Base-by-base conservation (phyloP, 2,888 invertebrate species). In the Hydroisotoma schaefferi region DNA sequence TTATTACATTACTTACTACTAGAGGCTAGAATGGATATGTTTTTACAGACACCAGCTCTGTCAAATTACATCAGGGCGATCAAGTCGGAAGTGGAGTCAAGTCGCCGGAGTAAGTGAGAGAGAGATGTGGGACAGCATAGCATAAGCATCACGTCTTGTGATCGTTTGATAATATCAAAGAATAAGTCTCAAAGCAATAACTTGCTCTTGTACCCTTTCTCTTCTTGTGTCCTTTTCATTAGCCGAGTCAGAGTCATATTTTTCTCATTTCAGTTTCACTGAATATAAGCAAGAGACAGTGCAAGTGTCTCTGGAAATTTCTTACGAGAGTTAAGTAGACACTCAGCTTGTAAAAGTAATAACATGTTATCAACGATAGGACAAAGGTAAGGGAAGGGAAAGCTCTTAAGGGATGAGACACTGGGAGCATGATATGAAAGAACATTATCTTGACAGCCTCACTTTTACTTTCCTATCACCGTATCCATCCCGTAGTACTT, bases 61-160 rank as follows among this genome's bases (percentile, higher is more conserved):
- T 63, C 66, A 66, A 66, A 66, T 66, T 66, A 63, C 63, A 60
- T 66, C 59, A 60, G 65, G 59, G 49, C 55, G 59, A 57, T 57
- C 57, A 57, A 48, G 40, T n/a, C 43, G 12, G 18, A 23, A 28
- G 38, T 54, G 57, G 43, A 62, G 44, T 57, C 56, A n/a, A n/a
- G n/a, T n/a, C n/a, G n/a, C 58, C 58, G 51, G 59, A 57, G 56
- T 43, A 61, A 65, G 62, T 62, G 60, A 57, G 57, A 38, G 56
- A n/a, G n/a, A 52, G 57, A 47, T 49, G 52, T 58, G 53, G 57
- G 47, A 58, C 52, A 12, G 29, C n/a, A 47, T 5, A 10, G 25
- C 23, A 20, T 22, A 38, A 48, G 49, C 33, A 37, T 38, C 27
- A 47, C 51, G 46, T 48, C 23, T 29, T 51, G 27, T 57, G 23